These are phyloP conservation scores for Balearica regulorum DNA, from an alignment of 2,797 vertebrate species.

Conservation along the genomic window DNA sequence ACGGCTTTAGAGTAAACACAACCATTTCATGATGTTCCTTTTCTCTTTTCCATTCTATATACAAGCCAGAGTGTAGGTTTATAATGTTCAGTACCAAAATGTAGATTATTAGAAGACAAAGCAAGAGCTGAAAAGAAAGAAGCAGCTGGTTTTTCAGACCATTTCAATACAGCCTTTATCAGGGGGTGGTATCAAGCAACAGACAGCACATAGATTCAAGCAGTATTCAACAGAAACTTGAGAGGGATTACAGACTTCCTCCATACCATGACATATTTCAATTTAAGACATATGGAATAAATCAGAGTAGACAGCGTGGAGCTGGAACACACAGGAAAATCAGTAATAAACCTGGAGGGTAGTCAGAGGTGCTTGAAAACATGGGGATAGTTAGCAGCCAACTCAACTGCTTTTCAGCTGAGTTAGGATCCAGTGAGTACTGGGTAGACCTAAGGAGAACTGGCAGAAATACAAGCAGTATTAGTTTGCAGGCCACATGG, in stretches of 20 bases:
- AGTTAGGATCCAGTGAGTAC: neutral
- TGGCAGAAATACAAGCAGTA: neutral
- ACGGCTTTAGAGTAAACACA: neutral
- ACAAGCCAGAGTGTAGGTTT: neutral
- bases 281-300: slow-evolving; percentile 31
- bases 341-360: neutral
- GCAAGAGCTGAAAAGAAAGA: neutral
- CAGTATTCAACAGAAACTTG: slow-evolving; percentile 11
- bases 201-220: neutral
- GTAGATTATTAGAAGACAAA: neutral
- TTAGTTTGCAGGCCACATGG: neutral
- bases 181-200: neutral
- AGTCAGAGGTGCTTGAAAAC: neutral
- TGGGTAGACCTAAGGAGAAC: neutral
- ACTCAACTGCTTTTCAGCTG: neutral
- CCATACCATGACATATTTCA: slow-evolving; percentile 16
- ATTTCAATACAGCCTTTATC: neutral
- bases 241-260: slow-evolving; percentile 34
- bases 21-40: neutral
- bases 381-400: neutral
- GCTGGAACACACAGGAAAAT: neutral
- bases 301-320: neutral
- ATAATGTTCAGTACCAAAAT: neutral
- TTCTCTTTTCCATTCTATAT: neutral
- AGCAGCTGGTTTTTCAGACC: neutral